A percentile compares a stretch with the other conserved stretches of the same genome.
phyloP scores from a whole-genome alignment of 2,113 vertebrate genomes.

The Caloenas nicobarica region DNA sequence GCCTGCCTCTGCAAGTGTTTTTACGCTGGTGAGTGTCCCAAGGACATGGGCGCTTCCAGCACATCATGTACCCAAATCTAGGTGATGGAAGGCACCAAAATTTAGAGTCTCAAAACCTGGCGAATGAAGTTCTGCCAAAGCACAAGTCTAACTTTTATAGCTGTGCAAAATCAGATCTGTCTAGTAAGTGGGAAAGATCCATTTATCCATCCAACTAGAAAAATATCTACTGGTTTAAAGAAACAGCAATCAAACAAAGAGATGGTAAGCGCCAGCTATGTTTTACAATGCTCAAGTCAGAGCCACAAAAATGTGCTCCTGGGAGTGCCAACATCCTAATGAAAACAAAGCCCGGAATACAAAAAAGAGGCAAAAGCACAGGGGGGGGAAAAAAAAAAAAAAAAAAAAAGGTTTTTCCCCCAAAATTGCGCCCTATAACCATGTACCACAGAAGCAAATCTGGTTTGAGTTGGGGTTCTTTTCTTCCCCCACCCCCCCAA shows the following conservation, averaged over 20 bases:
- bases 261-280: not conserved
- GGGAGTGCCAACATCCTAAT: not conserved
- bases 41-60: not conserved
- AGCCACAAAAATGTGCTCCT: not conserved
- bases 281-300: not conserved
- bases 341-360: not conserved
- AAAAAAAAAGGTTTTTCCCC: not conserved
- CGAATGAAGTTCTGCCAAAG: not conserved
- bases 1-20: not conserved
- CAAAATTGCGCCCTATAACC: not conserved
- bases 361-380: not conserved
- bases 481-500: no score
- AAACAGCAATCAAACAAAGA: not conserved
- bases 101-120: not conserved
- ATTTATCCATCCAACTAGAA: not conserved
- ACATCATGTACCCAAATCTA: not conserved
- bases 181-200: not conserved
- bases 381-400: no score
- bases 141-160: not conserved
- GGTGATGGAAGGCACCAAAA: not conserved
- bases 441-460: not conserved
- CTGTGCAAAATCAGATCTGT: not conserved
- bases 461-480: not conserved
- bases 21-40: not conserved
- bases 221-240: not conserved